phyloP scores from a whole-genome alignment of 2,888 invertebrate genomes.

The Cerceris rybyensis region DNA sequence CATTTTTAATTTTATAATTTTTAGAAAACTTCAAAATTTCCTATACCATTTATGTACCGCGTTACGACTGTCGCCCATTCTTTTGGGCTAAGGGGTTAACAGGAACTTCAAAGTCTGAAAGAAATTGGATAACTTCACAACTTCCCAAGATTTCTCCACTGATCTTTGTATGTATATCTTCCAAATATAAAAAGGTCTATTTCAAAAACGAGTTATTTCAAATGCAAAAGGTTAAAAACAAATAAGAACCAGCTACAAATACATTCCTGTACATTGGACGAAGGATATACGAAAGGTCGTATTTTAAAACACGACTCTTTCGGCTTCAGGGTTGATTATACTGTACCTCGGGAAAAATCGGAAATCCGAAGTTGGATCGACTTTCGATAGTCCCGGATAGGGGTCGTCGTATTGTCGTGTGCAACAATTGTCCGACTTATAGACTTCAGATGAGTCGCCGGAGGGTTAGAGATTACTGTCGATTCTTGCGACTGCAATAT shows the following conservation, averaged over 20 bases:
- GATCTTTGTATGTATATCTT: too few relatives aligned
- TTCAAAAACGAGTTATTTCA: neutral
- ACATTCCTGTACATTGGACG: neutral
- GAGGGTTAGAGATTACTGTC: conserved; percentile 62
- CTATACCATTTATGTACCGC: too few relatives aligned
- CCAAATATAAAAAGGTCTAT: too few relatives aligned
- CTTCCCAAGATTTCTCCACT: too few relatives aligned
- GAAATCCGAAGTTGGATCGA: conserved; percentile 40
- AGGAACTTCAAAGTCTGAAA: too few relatives aligned
- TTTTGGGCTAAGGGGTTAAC: too few relatives aligned
- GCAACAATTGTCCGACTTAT: conserved; percentile 51
- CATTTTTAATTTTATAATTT: too few relatives aligned
- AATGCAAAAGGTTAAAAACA: neutral
- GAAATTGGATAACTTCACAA: too few relatives aligned
- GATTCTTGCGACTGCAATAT: conserved; percentile 54
- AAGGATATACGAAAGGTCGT: neutral
- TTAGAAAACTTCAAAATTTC: too few relatives aligned
- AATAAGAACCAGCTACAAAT: neutral
- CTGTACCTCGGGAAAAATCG: conserved; percentile 27
- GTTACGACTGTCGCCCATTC: too few relatives aligned
- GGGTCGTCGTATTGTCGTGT: conserved; percentile 25
- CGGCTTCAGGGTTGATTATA: neutral
- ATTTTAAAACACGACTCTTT: neutral
- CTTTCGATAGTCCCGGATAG: conserved; percentile 37
- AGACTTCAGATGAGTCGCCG: conserved; percentile 47